phyloP scores from a whole-genome alignment of 2,797 vertebrate genomes.

The Poeciliopsis gracilis region DNA sequence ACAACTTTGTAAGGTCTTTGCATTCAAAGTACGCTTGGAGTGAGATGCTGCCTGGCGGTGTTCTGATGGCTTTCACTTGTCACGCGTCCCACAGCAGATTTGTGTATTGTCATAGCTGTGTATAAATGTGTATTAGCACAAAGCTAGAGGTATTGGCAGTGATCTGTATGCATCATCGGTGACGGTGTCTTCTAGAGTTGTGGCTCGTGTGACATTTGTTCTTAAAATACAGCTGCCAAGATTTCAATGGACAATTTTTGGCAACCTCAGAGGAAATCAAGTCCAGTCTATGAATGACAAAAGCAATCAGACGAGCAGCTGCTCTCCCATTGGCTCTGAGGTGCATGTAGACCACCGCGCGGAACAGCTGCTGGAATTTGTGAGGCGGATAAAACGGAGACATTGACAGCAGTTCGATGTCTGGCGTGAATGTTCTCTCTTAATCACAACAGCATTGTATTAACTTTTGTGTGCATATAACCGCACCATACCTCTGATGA shows the following conservation, averaged over 20 bases:
- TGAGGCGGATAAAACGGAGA: background rate
- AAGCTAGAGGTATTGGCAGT: background rate
- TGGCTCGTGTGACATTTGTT: background rate
- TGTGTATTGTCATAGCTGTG: background rate
- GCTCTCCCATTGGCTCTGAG: background rate
- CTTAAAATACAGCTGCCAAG: background rate
- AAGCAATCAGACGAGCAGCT: background rate
- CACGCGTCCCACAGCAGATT: background rate
- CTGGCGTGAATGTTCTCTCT: background rate
- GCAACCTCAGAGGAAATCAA: background rate
- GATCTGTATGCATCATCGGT: background rate
- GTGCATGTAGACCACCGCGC: background rate
- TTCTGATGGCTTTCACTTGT: background rate
- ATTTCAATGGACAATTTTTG: background rate
- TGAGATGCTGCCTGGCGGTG: background rate
- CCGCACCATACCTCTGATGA: background rate
- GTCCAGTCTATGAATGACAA: background rate
- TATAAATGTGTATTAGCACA: background rate
- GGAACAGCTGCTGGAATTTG: background rate
- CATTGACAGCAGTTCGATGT: constrained; percentile 3
- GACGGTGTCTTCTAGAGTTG: background rate
- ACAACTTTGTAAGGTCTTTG: background rate
- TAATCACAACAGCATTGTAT: constrained; percentile 1
- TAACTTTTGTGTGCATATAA: background rate
- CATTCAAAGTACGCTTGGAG: background rate